Conservation (phyloP, 1,140 invertebrate genomes). For the Nasonia longicornis region DNA sequence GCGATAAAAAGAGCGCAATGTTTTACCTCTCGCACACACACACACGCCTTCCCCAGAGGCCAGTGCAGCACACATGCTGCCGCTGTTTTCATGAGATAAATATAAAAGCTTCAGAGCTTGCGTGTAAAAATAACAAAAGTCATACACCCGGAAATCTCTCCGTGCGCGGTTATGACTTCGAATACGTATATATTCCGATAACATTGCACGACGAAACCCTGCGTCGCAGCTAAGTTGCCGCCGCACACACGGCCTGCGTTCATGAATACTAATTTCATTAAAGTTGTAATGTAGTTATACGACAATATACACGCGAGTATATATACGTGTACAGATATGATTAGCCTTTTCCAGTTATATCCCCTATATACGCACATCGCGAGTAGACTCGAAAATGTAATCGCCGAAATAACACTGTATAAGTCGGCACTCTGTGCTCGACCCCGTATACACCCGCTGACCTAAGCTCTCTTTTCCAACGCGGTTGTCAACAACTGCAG, state of each 20-base stretch:
- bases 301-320: background rate
- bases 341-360: background rate
- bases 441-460: background rate
- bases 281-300: background rate
- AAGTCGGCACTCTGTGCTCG: no score
- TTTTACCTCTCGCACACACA: background rate
- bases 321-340: background rate
- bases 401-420: background rate
- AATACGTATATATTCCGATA: background rate
- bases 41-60: background rate
- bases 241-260: background rate
- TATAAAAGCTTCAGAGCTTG: background rate
- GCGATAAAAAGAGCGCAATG: background rate
- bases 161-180: background rate
- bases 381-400: background rate
- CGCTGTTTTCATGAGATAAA: background rate
- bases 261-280: constrained; percentile 4
- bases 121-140: background rate
- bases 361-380: background rate
- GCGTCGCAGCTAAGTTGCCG: background rate
- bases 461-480: no score
- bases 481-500: no score
- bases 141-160: background rate
- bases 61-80: background rate
- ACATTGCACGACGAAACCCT: background rate